A percentile compares a stretch with the other conserved stretches of the same genome.
Evolutionary conservation across 2,888 invertebrate genomes (phyloP).

Genomic region (Salpingus planirostris): DNA sequence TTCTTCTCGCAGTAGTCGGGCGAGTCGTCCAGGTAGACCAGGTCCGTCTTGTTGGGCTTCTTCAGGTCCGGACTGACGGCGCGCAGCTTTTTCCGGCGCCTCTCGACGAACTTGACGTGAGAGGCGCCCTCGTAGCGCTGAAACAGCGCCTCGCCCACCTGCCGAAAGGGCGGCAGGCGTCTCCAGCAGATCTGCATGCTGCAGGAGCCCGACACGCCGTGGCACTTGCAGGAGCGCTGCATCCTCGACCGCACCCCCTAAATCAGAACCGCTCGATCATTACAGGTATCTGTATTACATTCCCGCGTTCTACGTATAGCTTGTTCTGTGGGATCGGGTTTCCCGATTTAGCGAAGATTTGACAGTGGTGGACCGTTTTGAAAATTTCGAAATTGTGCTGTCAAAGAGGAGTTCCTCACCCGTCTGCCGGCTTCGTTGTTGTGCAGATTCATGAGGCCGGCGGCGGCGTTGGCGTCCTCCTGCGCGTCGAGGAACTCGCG

Average conservation of each 20-base stretch:
- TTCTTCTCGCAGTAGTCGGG: constrained; percentile 87
- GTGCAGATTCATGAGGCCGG: constrained; percentile 81
- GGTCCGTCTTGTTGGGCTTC: constrained; percentile 81
- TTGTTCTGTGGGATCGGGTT: no score
- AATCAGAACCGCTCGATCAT: no score
- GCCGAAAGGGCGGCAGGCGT: constrained; percentile 65
- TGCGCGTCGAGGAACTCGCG: constrained; percentile 77
- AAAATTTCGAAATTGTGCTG: no score
- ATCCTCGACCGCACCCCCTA: constrained; percentile 65
- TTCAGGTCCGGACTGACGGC: constrained; percentile 70
- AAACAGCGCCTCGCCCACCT: constrained; percentile 68
- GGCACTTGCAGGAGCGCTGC: constrained; percentile 87
- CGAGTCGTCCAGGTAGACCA: constrained; percentile 83
- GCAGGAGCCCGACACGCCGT: constrained; percentile 90
- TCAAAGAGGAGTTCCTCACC: no score
- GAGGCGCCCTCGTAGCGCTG: constrained; percentile 82
- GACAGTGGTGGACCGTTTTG: no score
- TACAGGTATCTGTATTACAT: no score
- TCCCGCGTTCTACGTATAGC: no score
- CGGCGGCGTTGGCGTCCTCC: constrained; percentile 63
- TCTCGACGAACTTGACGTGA: constrained; percentile 64
- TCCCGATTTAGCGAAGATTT: no score
- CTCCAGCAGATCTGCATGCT: constrained; percentile 87
- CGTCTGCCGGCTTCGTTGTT: constrained; percentile 88
- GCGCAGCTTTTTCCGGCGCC: constrained; percentile 57